Conservation (phyloP, 2,888 invertebrate genomes). For the Phalera bucephala region DNA sequence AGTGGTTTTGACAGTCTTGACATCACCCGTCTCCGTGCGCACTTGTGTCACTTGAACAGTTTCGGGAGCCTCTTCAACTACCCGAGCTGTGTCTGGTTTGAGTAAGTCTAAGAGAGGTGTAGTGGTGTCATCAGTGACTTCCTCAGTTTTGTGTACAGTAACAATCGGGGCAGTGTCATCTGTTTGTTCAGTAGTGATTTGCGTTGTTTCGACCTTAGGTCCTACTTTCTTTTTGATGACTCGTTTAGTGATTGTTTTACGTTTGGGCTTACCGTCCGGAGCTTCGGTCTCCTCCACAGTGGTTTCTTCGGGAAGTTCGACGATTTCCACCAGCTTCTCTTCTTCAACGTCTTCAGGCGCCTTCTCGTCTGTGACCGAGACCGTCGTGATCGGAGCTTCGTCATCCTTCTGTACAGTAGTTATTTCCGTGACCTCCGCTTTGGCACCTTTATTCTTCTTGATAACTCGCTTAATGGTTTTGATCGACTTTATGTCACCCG, state of each 20-base stretch:
- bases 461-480: constrained; percentile 40
- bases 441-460: constrained; percentile 32
- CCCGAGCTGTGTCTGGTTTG: not conserved
- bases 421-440: constrained; percentile 22
- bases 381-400: constrained; percentile 36
- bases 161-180: constrained; percentile 34
- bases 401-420: constrained; percentile 52
- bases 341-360: not conserved
- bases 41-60: constrained; percentile 12
- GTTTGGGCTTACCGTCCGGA: constrained; percentile 40
- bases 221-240: constrained; percentile 35
- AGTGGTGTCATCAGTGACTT: constrained; percentile 32
- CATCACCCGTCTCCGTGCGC: constrained; percentile 13
- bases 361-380: constrained; percentile 11
- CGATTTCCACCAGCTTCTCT: constrained; percentile 32
- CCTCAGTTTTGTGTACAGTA: constrained; percentile 11
- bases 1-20: constrained; percentile 49
- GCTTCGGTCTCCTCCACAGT: constrained; percentile 37
- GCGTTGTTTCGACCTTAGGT: constrained; percentile 32
- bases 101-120: constrained; percentile 4
- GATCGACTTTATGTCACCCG: constrained; percentile 45
- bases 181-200: constrained; percentile 39
- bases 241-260: constrained; percentile 38
- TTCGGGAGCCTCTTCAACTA: constrained; percentile 5
- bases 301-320: constrained; percentile 48